These are phyloP conservation scores for Chaenodraco wilsoni DNA, from an alignment of 2,797 vertebrate genomes.

Conservation along the genomic window DNA sequence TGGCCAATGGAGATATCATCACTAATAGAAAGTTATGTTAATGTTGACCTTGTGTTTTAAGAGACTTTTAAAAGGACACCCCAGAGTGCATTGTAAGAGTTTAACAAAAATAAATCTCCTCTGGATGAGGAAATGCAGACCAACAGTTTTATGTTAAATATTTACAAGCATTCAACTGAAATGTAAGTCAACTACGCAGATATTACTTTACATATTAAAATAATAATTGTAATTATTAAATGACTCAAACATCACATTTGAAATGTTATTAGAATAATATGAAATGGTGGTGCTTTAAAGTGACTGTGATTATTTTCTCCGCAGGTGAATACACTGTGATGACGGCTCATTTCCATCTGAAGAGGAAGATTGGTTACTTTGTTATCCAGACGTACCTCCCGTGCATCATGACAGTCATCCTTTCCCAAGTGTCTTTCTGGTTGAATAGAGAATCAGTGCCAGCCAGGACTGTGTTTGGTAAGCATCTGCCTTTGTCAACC, in stretches of 20 bases:
- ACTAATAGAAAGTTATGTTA: neutral
- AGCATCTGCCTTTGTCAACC: constrained; percentile 56
- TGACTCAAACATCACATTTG: neutral
- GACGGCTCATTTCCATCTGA: constrained; percentile 99
- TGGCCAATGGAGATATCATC: neutral
- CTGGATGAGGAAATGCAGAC: neutral
- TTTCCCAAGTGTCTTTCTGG: constrained; percentile 99
- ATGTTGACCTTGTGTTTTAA: neutral
- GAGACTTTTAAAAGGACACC: neutral
- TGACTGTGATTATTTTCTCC: constrained; percentile 21
- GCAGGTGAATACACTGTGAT: constrained; percentile 98
- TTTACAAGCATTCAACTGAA: neutral
- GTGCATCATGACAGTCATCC: constrained; percentile 99
- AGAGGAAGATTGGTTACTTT: constrained; percentile 99
- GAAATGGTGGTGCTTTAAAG: constrained; percentile 2
- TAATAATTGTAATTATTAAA: neutral
- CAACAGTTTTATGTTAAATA: neutral
- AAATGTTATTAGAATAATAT: neutral
- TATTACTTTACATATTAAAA: neutral
- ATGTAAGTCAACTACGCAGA: neutral
- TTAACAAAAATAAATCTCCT: neutral
- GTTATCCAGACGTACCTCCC: constrained; percentile 99
- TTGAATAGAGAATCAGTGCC: constrained; percentile 98
- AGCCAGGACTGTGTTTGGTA: constrained; percentile 97
- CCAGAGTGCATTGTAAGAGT: neutral